Conservation (phyloP, 2,888 invertebrate genomes). For the Drosophila falleni region DNA sequence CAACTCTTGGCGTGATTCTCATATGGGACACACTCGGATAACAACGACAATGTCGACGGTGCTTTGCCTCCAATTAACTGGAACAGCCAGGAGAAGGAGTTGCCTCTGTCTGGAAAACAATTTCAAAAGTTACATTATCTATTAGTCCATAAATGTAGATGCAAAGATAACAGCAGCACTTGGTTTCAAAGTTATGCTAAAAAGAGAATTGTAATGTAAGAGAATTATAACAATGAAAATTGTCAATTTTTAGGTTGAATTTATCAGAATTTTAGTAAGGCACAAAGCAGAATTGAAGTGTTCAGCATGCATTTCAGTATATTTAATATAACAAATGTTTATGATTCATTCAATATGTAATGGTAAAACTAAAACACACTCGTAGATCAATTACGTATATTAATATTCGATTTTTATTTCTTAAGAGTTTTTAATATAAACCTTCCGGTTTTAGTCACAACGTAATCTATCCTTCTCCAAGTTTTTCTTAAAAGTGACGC, state of each 20-base stretch:
- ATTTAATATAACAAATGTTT: too few species aligned
- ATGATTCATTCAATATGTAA: too few species aligned
- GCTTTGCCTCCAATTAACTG: constrained; percentile 59
- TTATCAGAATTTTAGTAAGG: neutral
- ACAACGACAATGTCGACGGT: constrained; percentile 40
- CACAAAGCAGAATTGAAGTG: neutral
- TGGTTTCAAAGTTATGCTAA: constrained; percentile 7
- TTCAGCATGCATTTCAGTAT: too few species aligned
- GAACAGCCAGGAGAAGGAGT: neutral
- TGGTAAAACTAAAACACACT: too few species aligned
- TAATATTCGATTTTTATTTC: too few species aligned
- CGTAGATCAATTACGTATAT: too few species aligned
- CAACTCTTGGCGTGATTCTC: constrained; percentile 50
- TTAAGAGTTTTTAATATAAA: too few species aligned
- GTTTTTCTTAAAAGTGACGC: too few species aligned
- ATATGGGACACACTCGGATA: constrained; percentile 73
- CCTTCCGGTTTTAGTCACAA: too few species aligned
- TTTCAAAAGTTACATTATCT: constrained; percentile 73
- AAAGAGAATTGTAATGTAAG: neutral
- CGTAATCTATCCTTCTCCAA: too few species aligned
- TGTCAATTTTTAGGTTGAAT: neutral
- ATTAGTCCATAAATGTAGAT: constrained; percentile 73
- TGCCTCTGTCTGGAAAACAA: constrained; percentile 62
- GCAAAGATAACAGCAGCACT: constrained; percentile 40
- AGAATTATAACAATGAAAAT: neutral